Percentiles rank a stretch among this genome's conserved stretches.
Conservation (phyloP, 2,113 vertebrate genomes). For the Malurus melanocephalus region DNA sequence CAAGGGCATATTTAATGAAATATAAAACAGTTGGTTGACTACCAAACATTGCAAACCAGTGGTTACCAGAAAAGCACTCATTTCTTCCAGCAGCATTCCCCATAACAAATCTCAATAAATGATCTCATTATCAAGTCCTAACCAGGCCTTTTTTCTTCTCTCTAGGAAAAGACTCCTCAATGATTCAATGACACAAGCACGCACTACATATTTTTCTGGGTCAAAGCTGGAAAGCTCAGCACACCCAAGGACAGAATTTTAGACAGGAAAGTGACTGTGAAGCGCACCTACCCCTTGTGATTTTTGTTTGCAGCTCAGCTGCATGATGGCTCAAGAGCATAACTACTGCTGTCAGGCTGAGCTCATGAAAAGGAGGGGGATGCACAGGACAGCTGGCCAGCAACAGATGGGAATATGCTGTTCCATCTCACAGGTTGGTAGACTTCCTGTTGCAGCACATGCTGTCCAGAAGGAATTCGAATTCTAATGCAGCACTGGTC, state of each 20-base stretch:
- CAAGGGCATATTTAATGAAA: neutral
- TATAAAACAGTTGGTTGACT: neutral
- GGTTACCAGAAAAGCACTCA: neutral
- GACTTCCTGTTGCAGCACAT: slow-evolving; percentile 27
- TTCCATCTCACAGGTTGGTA: neutral
- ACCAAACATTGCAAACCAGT: neutral
- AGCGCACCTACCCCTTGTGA: neutral
- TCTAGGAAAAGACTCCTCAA: neutral
- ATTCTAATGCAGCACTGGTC: neutral
- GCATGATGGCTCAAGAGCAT: neutral
- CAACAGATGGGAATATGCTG: slow-evolving; percentile 16
- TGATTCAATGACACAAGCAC: neutral
- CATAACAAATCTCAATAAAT: neutral
- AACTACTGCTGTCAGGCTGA: neutral
- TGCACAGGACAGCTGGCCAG: slow-evolving; percentile 4
- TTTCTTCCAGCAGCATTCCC: neutral
- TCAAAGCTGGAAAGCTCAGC: neutral
- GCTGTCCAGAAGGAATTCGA: neutral
- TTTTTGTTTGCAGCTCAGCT: neutral
- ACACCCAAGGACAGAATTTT: neutral
- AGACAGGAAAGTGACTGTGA: neutral
- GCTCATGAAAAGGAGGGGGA: neutral
- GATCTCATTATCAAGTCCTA: neutral
- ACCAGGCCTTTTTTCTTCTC: neutral
- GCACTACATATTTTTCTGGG: neutral